phyloP scores from a whole-genome alignment of 2,888 invertebrate genomes.

The Cryptus viduatorius region DNA sequence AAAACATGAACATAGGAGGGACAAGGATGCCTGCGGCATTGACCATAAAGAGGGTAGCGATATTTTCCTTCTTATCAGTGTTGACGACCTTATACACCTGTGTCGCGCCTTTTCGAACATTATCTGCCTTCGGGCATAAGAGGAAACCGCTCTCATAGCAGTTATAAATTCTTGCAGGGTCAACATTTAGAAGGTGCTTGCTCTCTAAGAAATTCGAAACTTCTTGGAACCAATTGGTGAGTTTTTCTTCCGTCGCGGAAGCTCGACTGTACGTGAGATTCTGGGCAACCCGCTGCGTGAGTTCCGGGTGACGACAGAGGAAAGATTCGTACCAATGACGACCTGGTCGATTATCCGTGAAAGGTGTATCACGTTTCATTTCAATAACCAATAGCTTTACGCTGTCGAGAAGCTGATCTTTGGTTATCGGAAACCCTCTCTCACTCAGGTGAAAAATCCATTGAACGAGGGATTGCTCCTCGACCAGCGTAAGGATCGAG shows the following conservation, averaged over 20 bases:
- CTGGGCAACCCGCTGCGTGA: slow-evolving; percentile 36
- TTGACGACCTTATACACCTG: slow-evolving; percentile 41
- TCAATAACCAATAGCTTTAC: slow-evolving; percentile 45
- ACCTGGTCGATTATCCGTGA: slow-evolving; percentile 64
- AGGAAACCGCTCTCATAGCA: slow-evolving; percentile 46
- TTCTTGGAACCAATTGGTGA: slow-evolving; percentile 50
- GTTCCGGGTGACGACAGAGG: slow-evolving; percentile 65
- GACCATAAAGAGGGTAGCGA: slow-evolving; percentile 45
- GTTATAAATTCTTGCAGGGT: slow-evolving; percentile 40
- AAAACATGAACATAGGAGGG: slow-evolving; percentile 60
- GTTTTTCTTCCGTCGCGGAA: slow-evolving; percentile 59
- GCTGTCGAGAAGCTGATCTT: slow-evolving; percentile 58
- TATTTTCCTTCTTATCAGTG: slow-evolving; percentile 42
- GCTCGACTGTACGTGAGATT: slow-evolving; percentile 43
- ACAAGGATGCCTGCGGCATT: slow-evolving; percentile 51
- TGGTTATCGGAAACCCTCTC: slow-evolving; percentile 65
- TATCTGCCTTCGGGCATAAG: slow-evolving; percentile 37
- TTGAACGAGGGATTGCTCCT: slow-evolving; percentile 40
- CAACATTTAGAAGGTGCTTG: slow-evolving; percentile 24
- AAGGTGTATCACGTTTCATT: slow-evolving; percentile 66
- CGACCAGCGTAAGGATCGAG: slow-evolving; percentile 57
- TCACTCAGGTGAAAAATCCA: slow-evolving; percentile 61
- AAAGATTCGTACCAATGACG: slow-evolving; percentile 68
- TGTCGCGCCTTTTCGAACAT: slow-evolving; percentile 39
- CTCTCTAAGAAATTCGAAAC: neutral